These are phyloP conservation scores for Odocoileus hemionus DNA, from an alignment of 2,113 vertebrate species.

Conservation along the genomic window DNA sequence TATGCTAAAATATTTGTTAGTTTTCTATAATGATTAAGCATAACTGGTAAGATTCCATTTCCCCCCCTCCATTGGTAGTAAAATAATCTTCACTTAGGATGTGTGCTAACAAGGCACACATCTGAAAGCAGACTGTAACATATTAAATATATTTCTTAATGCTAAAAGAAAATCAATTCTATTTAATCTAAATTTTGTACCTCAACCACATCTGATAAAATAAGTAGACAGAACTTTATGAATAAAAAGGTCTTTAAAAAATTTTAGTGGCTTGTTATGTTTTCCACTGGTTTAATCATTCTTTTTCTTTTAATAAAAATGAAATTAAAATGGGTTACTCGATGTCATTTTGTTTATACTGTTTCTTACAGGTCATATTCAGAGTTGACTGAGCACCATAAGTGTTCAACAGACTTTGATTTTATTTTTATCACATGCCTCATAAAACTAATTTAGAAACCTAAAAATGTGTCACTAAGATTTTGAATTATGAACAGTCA, in stretches of 20 bases:
- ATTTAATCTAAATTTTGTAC: neutral
- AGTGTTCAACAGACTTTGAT: constrained; percentile 32
- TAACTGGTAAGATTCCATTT: neutral
- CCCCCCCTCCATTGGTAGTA: neutral
- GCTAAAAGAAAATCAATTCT: neutral
- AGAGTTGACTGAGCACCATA: constrained; percentile 14
- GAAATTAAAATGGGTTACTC: neutral
- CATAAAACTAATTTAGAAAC: constrained; percentile 60
- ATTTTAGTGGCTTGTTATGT: neutral
- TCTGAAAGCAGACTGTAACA: neutral
- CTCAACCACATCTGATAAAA: neutral
- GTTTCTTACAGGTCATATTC: constrained; percentile 16
- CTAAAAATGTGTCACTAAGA: constrained; percentile 61
- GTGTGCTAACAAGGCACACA: neutral
- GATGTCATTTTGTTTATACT: neutral
- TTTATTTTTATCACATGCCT: constrained; percentile 66
- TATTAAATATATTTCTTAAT: neutral
- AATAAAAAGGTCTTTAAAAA: neutral
- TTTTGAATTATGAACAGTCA: constrained; percentile 4
- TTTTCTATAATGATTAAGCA: neutral
- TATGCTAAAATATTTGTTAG: neutral
- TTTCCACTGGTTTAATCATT: neutral
- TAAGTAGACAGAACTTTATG: neutral
- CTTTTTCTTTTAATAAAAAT: constrained; percentile 21
- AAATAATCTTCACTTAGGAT: neutral